Conservation (phyloP, 1,140 invertebrate species). For the Rhopalosiphum padi region DNA sequence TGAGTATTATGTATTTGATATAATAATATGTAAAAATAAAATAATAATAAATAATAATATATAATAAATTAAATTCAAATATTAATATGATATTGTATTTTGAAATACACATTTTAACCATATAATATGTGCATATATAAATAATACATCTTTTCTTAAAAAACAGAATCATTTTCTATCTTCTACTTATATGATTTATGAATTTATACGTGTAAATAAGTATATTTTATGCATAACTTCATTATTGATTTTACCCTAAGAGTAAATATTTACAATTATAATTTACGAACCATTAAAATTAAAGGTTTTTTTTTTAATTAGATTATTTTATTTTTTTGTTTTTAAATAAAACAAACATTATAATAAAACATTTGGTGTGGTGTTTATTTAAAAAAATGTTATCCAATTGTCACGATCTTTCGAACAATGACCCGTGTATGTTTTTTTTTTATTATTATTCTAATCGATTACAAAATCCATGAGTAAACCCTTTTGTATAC, state of each 20-base stretch:
- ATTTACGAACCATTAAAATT: neutral
- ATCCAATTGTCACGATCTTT: neutral
- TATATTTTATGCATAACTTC: neutral
- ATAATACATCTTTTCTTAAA: no score
- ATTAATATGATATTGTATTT: neutral
- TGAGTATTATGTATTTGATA: neutral
- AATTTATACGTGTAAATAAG: neutral
- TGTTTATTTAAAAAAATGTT: neutral
- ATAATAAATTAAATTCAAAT: neutral
- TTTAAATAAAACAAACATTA: neutral
- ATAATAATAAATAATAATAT: no score
- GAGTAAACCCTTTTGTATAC: constrained; percentile 42
- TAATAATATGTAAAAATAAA: no score
- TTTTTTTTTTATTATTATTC: constrained; percentile 24
- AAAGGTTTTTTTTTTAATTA: neutral
- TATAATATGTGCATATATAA: neutral
- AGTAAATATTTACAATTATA: neutral
- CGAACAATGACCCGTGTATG: neutral
- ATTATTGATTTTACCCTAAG: no score
- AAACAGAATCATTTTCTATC: neutral
- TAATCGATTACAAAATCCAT: constrained; percentile 30
- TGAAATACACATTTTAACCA: neutral
- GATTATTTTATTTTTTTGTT: neutral
- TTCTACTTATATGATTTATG: neutral
- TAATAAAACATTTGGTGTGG: neutral